Percentiles rank a stretch among this genome's conserved stretches.
phyloP scores from a whole-genome alignment of 2,888 invertebrate genomes.

The Lithophane ornitopus region DNA sequence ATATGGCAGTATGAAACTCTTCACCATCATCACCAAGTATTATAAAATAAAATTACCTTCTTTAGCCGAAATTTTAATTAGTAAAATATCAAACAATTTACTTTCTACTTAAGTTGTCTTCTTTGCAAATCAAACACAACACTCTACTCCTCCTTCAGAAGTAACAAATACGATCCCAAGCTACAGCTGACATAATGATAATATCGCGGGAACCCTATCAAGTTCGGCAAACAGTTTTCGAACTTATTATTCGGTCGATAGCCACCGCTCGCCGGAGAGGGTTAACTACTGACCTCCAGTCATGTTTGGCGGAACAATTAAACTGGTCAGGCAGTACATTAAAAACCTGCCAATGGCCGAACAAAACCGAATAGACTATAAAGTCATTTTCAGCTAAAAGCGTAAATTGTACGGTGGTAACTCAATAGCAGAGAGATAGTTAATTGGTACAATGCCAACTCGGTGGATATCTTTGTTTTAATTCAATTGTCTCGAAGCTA shows the following conservation, averaged over 20 bases:
- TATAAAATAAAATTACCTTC: not conserved
- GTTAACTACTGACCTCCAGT: slow-evolving; percentile 63
- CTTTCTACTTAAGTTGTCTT: not conserved
- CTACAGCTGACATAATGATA: slow-evolving; percentile 49
- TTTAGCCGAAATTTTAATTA: not conserved
- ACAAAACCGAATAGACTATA: slow-evolving; percentile 79
- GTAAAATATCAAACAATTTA: not conserved
- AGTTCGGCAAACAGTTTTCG: slow-evolving; percentile 53
- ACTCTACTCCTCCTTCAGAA: not conserved
- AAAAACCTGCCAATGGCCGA: slow-evolving; percentile 71
- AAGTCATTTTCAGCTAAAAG: slow-evolving; percentile 84
- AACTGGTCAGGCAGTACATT: slow-evolving; percentile 63
- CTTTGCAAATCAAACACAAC: not conserved
- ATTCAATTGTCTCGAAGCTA: slow-evolving; percentile 83
- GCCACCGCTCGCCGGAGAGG: slow-evolving; percentile 43
- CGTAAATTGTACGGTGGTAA: slow-evolving; percentile 82
- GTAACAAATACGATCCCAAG: slow-evolving; percentile 9
- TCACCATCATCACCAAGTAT: not conserved
- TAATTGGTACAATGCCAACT: slow-evolving; percentile 87
- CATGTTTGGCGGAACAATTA: slow-evolving; percentile 61
- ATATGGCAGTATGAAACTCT: not conserved
- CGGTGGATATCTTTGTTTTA: slow-evolving; percentile 83
- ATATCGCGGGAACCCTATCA: slow-evolving; percentile 52
- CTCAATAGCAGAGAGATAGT: slow-evolving; percentile 78
- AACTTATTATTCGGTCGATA: slow-evolving; percentile 63